Evolutionary conservation across 2,888 invertebrate genomes (phyloP), one percentile per base, ranked within the genome.

Genomic region (Acanthosepion esculentum): DNA sequence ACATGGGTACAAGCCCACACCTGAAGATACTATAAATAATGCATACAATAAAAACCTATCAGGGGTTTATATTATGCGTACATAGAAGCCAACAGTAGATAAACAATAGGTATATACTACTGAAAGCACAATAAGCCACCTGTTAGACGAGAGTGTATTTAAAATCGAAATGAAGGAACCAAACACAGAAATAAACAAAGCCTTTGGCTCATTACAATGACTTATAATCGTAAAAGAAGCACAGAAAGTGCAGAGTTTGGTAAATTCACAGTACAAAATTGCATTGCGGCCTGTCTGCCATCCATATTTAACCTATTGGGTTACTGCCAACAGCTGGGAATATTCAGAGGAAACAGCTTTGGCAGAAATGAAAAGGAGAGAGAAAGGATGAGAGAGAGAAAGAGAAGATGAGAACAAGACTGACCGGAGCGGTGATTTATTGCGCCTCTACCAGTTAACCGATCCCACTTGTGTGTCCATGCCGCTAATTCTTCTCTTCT

Each of bases 71-170:
- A 78, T 15, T n/a, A n/a, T n/a, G 12, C 12, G 78, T 78, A 78
- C 78, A 78, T n/a, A n/a, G n/a, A 78, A 78, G 78, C n/a, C 78
- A 78, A 78, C n/a, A 33, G 78, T n/a, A 78, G n/a, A 78, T 78
- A 78, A n/a, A 78, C 78, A 78, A n/a, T 78, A 12, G n/a, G n/a
- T 10, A 78, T 78, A 12, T 7, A 78, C n/a, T 15, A 2, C 18
- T n/a, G n/a, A 33, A 78, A 78, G 78, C 78, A 78, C 78, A 78
- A 78, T 78, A 78, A 15, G 78, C n/a, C 78, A 78, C 78, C 78
- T 78, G 78, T 78, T 78, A n/a, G n/a, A 78, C 4, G 78, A 33
- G n/a, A 78, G 78, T 78, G 12, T n/a, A 78, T 78, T 78, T 78
- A n/a, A 78, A 78, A 78, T 78, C 78, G 15, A 78, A 78, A 78